A percentile compares a stretch with the other conserved stretches of the same genome.
These are phyloP conservation scores for Synergus itoensis DNA, from an alignment of 2,888 invertebrate species.

Conservation along the genomic window DNA sequence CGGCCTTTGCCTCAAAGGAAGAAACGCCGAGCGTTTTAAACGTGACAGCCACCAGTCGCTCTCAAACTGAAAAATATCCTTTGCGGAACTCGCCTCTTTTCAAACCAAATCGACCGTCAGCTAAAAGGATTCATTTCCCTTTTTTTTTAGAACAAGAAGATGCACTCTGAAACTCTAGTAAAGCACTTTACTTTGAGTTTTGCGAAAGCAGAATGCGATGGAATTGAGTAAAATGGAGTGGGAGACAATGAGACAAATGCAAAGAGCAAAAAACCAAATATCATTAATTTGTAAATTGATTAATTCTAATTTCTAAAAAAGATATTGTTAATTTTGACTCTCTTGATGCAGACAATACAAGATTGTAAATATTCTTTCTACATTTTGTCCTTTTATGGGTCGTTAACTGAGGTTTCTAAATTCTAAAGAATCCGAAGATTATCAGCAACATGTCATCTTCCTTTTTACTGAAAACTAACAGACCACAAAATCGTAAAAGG, in stretches of 20 bases:
- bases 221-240: slow-evolving; percentile 1
- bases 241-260: slow-evolving; percentile 7
- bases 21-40: slow-evolving; percentile 41
- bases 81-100: slow-evolving; percentile 41
- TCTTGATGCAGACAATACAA: neutral
- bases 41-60: slow-evolving; percentile 41
- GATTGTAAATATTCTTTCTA: neutral
- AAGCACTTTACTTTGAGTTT: slow-evolving; percentile 32
- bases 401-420: neutral
- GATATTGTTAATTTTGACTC: neutral
- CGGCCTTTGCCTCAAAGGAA: slow-evolving; percentile 51
- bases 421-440: slow-evolving; percentile 1
- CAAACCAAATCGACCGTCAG: slow-evolving; percentile 42
- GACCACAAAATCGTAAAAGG: neutral
- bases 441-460: slow-evolving; percentile 29
- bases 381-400: neutral
- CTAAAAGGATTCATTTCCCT: slow-evolving; percentile 38
- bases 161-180: slow-evolving; percentile 30
- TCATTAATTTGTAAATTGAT: too few species aligned
- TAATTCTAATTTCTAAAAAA: too few species aligned
- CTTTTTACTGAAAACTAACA: neutral
- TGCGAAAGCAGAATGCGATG: slow-evolving; percentile 15
- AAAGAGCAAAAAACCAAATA: neutral
- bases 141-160: slow-evolving; percentile 13
- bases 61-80: slow-evolving; percentile 40